phyloP scores from a whole-genome alignment of 2,113 vertebrate species.

The Platysternon megacephalum region DNA sequence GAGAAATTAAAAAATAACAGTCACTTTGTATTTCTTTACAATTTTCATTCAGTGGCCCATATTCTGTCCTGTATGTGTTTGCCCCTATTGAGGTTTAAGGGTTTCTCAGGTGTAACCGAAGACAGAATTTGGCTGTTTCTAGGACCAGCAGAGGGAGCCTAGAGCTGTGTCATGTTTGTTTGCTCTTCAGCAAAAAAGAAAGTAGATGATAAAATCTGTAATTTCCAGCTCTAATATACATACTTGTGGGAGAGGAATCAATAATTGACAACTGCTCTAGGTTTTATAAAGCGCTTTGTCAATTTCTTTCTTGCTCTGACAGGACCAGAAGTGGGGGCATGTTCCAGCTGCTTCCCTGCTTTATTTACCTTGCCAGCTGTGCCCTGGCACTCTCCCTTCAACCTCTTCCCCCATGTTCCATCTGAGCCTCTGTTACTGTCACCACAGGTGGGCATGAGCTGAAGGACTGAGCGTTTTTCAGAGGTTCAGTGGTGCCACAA shows the following conservation, averaged over 20 bases:
- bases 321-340: too few species aligned
- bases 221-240: background rate
- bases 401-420: background rate
- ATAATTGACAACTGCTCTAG: background rate
- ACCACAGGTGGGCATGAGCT: rapidly evolving
- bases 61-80: background rate
- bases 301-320: background rate
- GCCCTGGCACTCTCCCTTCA: background rate
- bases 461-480: background rate
- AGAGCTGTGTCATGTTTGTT: background rate
- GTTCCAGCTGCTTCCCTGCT: rapidly evolving
- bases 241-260: background rate
- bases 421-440: background rate
- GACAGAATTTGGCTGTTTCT: background rate
- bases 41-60: rapidly evolving
- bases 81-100: background rate
- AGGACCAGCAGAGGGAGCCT: background rate
- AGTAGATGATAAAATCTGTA: background rate
- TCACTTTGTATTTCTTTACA: background rate
- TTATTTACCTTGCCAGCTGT: background rate
- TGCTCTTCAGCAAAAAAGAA: background rate
- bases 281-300: background rate
- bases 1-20: background rate
- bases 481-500: background rate
- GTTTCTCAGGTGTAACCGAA: background rate